phyloP scores from a whole-genome alignment of 1,140 invertebrate species.

The Drosophila baimaii region DNA sequence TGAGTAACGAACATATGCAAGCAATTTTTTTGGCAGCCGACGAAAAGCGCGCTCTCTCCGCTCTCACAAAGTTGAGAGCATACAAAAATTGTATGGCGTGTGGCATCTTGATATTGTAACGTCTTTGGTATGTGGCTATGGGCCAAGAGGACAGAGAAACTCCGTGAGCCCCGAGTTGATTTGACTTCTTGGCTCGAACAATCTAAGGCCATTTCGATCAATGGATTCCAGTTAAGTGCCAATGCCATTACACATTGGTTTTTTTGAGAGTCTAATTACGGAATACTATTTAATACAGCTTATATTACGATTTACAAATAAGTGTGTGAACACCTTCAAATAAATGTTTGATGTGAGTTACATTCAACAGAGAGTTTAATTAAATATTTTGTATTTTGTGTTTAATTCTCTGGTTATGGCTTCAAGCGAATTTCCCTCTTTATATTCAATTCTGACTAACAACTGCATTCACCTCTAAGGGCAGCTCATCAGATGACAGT shows the following conservation, averaged over 20 bases:
- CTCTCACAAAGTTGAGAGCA: too few species aligned
- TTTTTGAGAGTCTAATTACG: conserved; percentile 9
- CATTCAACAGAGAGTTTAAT: conserved; percentile 1
- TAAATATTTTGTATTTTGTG: background rate
- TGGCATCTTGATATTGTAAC: too few species aligned
- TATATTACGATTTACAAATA: conserved; percentile 58
- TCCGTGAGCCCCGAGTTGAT: conserved; percentile 36
- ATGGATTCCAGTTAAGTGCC: conserved; percentile 17
- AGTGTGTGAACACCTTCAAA: conserved; percentile 61
- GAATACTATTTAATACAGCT: conserved; percentile 25
- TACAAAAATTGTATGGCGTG: too few species aligned
- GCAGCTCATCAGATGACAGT: conserved; percentile 55
- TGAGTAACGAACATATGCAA: too few species aligned
- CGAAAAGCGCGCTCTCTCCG: too few species aligned
- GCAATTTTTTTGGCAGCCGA: too few species aligned
- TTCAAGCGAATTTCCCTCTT: background rate
- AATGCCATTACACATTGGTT: conserved; percentile 38
- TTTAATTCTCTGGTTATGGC: background rate
- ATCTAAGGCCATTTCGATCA: conserved; percentile 1
- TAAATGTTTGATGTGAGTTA: conserved; percentile 73
- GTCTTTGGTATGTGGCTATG: too few species aligned
- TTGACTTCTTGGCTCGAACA: conserved; percentile 17
- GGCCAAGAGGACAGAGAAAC: conserved; percentile 22
- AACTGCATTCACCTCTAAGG: conserved; percentile 75
- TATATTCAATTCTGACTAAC: conserved; percentile 58